Evolutionary conservation across 2,797 vertebrate species (phyloP).

Genomic region (Cossypha niveicapilla): DNA sequence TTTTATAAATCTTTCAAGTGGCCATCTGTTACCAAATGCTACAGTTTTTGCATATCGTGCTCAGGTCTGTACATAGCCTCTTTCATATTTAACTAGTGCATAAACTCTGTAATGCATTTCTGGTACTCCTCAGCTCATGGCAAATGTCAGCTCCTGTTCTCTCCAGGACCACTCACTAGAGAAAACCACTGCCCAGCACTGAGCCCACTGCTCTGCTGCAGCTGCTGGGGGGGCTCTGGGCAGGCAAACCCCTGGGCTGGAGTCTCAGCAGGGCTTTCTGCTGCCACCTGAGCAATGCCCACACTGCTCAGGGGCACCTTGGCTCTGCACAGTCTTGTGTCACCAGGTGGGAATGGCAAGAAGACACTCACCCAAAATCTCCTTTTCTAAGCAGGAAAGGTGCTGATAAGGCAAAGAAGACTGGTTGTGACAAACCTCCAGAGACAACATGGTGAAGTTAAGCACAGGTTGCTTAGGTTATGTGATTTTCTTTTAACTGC

Average conservation of each 20-base stretch:
- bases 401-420: neutral
- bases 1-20: neutral
- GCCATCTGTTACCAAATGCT: neutral
- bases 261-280: neutral
- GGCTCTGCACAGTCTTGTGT: neutral
- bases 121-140: neutral
- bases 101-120: neutral
- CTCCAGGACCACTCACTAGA: neutral
- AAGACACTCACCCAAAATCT: neutral
- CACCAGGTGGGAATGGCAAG: neutral
- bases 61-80: neutral
- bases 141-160: neutral
- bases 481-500: neutral
- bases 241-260: neutral
- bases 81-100: neutral
- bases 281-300: neutral
- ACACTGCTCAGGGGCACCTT: rapidly evolving
- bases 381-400: neutral
- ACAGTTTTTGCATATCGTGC: neutral
- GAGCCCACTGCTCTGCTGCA: neutral
- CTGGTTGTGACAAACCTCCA: neutral
- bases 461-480: neutral
- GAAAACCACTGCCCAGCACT: neutral
- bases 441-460: neutral
- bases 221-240: neutral